Percentiles rank a stretch among this genome's conserved stretches.
Conservation (phyloP, 2,113 vertebrate genomes). For the Periophthalmus modestus region DNA sequence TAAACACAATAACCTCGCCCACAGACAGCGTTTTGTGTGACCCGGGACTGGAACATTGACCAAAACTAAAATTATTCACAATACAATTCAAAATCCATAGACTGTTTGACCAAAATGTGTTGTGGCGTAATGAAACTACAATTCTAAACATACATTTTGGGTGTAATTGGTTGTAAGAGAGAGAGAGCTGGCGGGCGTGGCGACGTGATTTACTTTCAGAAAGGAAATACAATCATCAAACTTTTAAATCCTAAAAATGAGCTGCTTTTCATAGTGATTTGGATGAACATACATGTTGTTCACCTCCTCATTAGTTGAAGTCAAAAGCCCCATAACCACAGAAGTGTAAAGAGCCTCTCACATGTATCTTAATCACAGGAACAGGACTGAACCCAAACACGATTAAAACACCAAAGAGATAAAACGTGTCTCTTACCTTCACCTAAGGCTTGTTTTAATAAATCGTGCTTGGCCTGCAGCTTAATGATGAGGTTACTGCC, state of each 20-base stretch:
- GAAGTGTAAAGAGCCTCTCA: slow-evolving; percentile 16
- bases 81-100: neutral
- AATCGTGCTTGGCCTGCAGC: slow-evolving; percentile 98
- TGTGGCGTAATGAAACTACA: neutral
- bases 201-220: too few relatives aligned
- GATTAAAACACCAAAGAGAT: slow-evolving; percentile 20
- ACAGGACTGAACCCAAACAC: neutral
- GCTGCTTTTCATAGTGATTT: neutral
- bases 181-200: too few relatives aligned
- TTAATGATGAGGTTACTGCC: slow-evolving; percentile 99
- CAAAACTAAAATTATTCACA: neutral
- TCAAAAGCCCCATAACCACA: slow-evolving; percentile 10
- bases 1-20: neutral
- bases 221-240: too few relatives aligned
- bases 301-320: slow-evolving; percentile 33
- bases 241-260: neutral
- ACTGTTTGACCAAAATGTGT: neutral
- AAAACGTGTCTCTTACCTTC: slow-evolving; percentile 84
- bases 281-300: slow-evolving; percentile 12
- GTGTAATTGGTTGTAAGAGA: neutral
- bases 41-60: neutral
- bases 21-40: neutral
- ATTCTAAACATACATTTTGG: neutral
- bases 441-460: slow-evolving; percentile 95
- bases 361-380: slow-evolving; percentile 26